Evolutionary conservation across 1,140 invertebrate genomes (phyloP).

Genomic region (Wiebesia pumilae): DNA sequence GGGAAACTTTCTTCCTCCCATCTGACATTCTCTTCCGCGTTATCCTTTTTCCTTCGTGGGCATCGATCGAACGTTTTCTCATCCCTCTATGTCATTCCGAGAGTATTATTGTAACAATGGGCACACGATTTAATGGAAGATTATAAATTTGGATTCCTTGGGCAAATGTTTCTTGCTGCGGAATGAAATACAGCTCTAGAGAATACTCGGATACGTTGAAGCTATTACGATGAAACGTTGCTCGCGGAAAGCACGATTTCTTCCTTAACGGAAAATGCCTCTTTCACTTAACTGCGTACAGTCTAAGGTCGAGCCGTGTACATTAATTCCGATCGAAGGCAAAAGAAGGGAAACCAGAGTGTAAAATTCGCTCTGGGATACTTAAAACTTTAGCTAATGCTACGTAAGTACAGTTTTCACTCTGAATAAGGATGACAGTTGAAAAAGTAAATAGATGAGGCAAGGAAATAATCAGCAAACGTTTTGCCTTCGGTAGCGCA

Average conservation of each 20-base stretch:
- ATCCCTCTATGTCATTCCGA: not conserved
- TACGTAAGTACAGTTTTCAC: not conserved
- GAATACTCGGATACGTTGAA: not conserved
- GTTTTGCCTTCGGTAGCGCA: not conserved
- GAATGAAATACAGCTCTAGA: not conserved
- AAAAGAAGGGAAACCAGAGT: not conserved
- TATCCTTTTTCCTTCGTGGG: not conserved
- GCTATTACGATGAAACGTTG: too few relatives aligned
- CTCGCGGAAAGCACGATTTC: too few relatives aligned
- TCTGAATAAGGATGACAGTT: not conserved
- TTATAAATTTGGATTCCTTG: not conserved
- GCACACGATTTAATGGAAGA: not conserved
- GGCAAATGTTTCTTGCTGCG: too few relatives aligned
- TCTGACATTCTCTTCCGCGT: not conserved
- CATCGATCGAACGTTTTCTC: not conserved
- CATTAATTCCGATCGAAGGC: not conserved
- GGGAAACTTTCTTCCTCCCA: conserved; percentile 1
- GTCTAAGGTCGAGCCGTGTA: not conserved
- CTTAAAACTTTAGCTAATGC: not conserved
- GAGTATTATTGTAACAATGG: not conserved
- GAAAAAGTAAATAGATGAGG: not conserved
- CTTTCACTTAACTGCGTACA: too few relatives aligned
- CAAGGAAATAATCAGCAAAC: not conserved
- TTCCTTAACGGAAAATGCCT: too few relatives aligned
- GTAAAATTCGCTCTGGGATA: not conserved